A percentile compares a stretch with the other conserved stretches of the same genome.
Evolutionary conservation across 2,797 vertebrate species (phyloP).

Genomic region (Eleutherodactylus coqui): DNA sequence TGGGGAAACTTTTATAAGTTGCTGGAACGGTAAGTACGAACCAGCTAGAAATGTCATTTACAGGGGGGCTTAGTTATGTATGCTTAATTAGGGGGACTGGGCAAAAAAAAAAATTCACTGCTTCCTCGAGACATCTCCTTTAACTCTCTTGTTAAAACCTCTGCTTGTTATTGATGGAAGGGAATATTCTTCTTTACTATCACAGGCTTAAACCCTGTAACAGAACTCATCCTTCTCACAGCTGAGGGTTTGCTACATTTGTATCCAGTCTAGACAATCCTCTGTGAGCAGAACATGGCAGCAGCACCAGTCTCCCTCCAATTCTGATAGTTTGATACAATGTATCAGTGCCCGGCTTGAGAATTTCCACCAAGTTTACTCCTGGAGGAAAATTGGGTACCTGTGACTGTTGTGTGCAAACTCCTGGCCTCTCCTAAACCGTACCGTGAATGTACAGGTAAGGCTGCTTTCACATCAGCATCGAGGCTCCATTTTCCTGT

Average conservation of each 20-base stretch:
- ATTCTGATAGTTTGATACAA: neutral
- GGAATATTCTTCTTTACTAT: neutral
- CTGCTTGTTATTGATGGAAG: neutral
- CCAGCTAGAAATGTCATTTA: no score
- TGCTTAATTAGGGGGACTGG: no score
- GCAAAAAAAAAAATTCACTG: no score
- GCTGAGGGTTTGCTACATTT: neutral
- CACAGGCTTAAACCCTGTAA: neutral
- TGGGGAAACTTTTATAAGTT: no score
- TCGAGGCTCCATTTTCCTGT: no score
- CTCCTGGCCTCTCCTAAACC: slow-evolving; percentile 35
- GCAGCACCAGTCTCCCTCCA: neutral
- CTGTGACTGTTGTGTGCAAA: slow-evolving; percentile 24
- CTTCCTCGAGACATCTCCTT: no score
- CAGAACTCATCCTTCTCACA: no score
- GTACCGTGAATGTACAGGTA: neutral
- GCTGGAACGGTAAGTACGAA: no score
- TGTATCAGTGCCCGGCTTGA: neutral
- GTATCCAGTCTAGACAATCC: no score
- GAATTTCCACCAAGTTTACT: neutral
- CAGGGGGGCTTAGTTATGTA: no score
- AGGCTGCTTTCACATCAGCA: no score
- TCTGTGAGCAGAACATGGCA: neutral
- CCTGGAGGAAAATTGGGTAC: neutral
- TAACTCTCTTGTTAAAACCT: no score